Percentiles rank a stretch among this genome's conserved stretches.
Evolutionary conservation across 2,113 vertebrate species (phyloP).

Genomic region (Smithornis capensis): DNA sequence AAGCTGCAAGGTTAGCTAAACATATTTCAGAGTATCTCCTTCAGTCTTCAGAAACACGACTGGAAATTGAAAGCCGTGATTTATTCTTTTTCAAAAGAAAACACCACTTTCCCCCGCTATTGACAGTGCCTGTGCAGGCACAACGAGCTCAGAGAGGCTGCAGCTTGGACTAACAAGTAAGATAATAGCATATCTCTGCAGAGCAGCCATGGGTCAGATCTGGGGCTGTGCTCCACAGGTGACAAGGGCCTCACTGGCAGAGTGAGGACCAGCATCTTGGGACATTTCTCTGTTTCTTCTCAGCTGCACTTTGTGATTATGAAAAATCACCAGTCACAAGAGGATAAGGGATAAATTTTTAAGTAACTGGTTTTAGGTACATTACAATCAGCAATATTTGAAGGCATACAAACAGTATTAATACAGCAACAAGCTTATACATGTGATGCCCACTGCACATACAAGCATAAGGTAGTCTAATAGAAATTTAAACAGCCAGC

Average conservation of each 20-base stretch:
- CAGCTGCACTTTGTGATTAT: neutral
- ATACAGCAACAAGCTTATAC: neutral
- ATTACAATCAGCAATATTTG: neutral
- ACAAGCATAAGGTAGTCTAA: neutral
- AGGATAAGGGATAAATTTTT: neutral
- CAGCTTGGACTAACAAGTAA: neutral
- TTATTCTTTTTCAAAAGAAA: neutral
- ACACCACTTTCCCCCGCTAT: neutral
- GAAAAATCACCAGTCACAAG: neutral
- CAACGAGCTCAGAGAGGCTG: accelerated
- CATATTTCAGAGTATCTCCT: neutral
- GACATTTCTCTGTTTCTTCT: neutral
- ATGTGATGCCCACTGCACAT: neutral
- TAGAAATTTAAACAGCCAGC: neutral
- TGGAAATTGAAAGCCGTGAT: neutral
- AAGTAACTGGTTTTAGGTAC: neutral
- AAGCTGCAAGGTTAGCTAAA: neutral
- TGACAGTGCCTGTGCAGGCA: neutral
- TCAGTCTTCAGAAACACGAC: neutral
- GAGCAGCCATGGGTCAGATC: neutral
- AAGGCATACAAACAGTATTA: neutral
- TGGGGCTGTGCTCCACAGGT: accelerated
- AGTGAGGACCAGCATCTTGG: neutral
- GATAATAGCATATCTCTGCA: accelerated
- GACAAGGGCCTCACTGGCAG: too few relatives aligned